A percentile compares a stretch with the other conserved stretches of the same genome.
These are phyloP conservation scores for cat (Felis catus) DNA, from an alignment of 2,113 vertebrate genomes.

Conservation along the genomic window DNA sequence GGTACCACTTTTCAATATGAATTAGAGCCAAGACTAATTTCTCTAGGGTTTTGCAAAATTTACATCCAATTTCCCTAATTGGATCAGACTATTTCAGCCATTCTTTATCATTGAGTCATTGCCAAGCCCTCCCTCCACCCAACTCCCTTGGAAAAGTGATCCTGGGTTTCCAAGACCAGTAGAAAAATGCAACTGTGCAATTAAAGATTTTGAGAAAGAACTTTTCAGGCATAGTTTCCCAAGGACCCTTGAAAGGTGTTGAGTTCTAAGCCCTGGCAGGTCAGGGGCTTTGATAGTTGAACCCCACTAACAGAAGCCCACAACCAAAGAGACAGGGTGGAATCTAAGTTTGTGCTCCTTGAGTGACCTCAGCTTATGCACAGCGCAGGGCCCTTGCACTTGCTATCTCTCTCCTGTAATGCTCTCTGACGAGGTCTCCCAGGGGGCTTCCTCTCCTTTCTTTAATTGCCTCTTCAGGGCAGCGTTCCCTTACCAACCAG, in stretches of 20 bases:
- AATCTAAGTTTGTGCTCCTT: background rate
- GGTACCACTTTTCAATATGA: background rate
- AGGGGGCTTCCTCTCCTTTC: background rate
- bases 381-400: background rate
- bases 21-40: background rate
- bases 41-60: background rate
- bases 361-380: background rate
- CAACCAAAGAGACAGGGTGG: background rate
- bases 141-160: background rate
- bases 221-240: background rate
- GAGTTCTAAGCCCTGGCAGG: background rate
- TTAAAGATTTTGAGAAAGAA: background rate
- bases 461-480: background rate
- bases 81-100: background rate
- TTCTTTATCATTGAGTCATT: background rate
- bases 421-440: background rate
- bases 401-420: background rate
- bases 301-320: background rate
- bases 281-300: background rate
- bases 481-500: background rate
- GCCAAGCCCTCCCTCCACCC: background rate
- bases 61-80: background rate
- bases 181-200: background rate
- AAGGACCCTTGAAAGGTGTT: background rate
- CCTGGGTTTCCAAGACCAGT: background rate